These are phyloP conservation scores for Dioctria rufipes DNA, from an alignment of 2,888 invertebrate genomes.

Conservation along the genomic window DNA sequence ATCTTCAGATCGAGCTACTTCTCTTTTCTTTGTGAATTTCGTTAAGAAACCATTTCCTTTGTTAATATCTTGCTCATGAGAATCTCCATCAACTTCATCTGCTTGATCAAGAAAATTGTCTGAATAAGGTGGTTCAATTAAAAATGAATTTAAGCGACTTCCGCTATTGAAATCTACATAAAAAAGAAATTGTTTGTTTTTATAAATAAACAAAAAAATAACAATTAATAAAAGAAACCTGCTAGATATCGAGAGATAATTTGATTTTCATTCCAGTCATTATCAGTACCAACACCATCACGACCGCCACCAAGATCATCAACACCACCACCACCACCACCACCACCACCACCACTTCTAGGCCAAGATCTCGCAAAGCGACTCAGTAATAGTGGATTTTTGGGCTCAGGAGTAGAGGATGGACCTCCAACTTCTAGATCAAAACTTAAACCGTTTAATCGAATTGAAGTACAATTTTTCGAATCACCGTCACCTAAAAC, in stretches of 20 bases:
- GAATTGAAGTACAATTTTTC: constrained; percentile 59
- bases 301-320: neutral
- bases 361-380: neutral
- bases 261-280: neutral
- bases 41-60: constrained; percentile 27
- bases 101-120: constrained; percentile 40
- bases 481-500: constrained; percentile 54
- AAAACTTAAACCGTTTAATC: constrained; percentile 59
- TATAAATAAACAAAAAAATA: neutral
- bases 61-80: constrained; percentile 3
- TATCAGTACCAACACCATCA: neutral
- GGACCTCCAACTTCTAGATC: constrained; percentile 55
- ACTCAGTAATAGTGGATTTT: neutral
- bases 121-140: neutral
- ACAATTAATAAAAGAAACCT: constrained; percentile 7
- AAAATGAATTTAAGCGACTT: neutral
- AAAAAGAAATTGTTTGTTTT: neutral
- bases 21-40: constrained; percentile 44
- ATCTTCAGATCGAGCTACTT: constrained; percentile 39
- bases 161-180: neutral
- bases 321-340: neutral
- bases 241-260: constrained; percentile 1
- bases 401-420: neutral
- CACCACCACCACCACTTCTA: neutral
- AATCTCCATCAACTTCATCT: constrained; percentile 38